Base-by-base conservation (phyloP, 2,797 vertebrate species). In the Hippocampus kuda region DNA sequence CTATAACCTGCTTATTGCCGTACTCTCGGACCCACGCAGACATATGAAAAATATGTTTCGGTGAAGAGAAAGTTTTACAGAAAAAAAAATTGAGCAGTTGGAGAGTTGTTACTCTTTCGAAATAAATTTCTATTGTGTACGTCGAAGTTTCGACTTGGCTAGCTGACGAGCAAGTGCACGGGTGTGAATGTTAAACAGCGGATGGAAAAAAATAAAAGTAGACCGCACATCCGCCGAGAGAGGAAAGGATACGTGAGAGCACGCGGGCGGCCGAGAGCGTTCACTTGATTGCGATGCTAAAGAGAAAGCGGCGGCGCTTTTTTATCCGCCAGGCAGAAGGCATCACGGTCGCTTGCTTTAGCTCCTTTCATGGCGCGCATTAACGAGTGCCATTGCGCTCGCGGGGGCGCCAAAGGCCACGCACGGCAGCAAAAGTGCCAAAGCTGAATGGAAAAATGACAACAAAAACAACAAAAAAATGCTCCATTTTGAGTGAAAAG, bases 251-350 rank as follows among this genome's bases (percentile, higher is more conserved):
- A 77, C 72, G 75, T 75, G 74, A 74, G 13, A 84, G 77, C 83
- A 82, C 82, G 72, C 41, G 68, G 73, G 73, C 77, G 76, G 80
- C 83, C 79, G 62, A 67, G 71, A 85, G 81, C 78, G 38, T 26
- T 54, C 22, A 70, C 72, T 79, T 80, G 80, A 85, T 85, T 84
- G 83, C 76, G 59, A 87, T 83, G 77, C 83, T 78, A 79, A 87
- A 79, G 67, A 77, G 77, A 70, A 83, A 76, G 73, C 81, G 53
- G 76, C 75, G 82, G 73, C 75, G 71, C 67, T 73, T 75, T 73
- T 84, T 83, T 85, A 81, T 84, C 84, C 82, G 75, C 77, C 74
- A 79, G 86, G 82, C 80, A 81, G 75, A 84, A 85, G 74, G 79
- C 81, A 84, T 86, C 85, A 83, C 81, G 82, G 70, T 70, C 74